These are phyloP conservation scores for Heliconius charithonia DNA, from an alignment of 2,888 invertebrate genomes.

Conservation along the genomic window DNA sequence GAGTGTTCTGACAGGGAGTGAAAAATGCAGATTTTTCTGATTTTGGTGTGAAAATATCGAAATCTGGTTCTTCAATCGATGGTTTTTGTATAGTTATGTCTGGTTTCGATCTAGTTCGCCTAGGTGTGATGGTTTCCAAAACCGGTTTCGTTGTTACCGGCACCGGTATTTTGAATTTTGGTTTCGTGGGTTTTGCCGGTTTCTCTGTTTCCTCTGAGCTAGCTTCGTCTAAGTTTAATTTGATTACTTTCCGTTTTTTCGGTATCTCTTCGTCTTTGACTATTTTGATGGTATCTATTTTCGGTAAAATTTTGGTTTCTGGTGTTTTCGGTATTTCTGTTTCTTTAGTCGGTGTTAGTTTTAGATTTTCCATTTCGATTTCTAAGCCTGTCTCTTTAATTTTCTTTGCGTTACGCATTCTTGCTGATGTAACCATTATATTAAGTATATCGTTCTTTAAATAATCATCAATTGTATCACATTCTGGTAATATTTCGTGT, in stretches of 20 bases:
- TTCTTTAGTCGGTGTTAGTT: constrained; percentile 53
- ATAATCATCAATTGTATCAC: constrained; percentile 51
- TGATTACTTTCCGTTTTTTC: constrained; percentile 61
- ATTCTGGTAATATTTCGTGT: constrained; percentile 61
- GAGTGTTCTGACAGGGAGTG: constrained; percentile 59
- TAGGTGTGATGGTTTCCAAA: constrained; percentile 65
- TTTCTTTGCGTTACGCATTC: constrained; percentile 53
- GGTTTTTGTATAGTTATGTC: constrained; percentile 54
- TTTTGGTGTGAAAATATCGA: constrained; percentile 50
- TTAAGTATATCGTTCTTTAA: constrained; percentile 64
- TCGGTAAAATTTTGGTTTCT: constrained; percentile 55
- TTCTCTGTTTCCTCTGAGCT: constrained; percentile 54
- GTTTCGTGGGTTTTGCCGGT: constrained; percentile 36
- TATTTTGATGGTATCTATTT: constrained; percentile 50
- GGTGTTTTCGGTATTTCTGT: constrained; percentile 41
- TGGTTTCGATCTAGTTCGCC: constrained; percentile 53
- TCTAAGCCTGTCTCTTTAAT: constrained; percentile 52
- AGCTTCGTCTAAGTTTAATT: constrained; percentile 63
- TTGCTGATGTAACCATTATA: constrained; percentile 61
- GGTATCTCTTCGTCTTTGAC: constrained; percentile 70
- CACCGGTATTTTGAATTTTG: constrained; percentile 69
- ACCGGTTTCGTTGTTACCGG: constrained; percentile 60
- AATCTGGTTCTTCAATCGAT: constrained; percentile 38
- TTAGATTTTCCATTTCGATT: constrained; percentile 58
- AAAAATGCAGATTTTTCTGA: constrained; percentile 54